Evolutionary conservation across 2,113 vertebrate genomes (phyloP).

Genomic region (Eretmodus cyanostictus): DNA sequence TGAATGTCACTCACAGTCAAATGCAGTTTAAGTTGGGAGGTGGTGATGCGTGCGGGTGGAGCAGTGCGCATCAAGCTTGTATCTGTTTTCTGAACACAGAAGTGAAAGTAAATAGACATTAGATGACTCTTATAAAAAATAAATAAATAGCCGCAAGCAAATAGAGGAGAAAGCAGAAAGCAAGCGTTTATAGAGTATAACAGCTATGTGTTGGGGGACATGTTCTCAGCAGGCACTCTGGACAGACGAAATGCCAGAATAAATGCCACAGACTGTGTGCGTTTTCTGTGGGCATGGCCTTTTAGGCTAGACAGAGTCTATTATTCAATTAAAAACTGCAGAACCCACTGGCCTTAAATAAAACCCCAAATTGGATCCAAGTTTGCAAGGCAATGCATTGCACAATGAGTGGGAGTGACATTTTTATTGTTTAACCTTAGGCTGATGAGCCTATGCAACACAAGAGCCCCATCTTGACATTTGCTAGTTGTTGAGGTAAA

Average conservation of each 20-base stretch:
- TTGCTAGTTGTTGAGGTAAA: slow-evolving; percentile 7
- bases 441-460: slow-evolving; percentile 12
- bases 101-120: slow-evolving; percentile 34
- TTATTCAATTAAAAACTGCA: slow-evolving; percentile 44
- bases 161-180: neutral
- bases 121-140: neutral
- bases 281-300: slow-evolving; percentile 17
- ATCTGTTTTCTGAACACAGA: slow-evolving; percentile 20
- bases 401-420: slow-evolving; percentile 1
- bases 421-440: slow-evolving; percentile 26
- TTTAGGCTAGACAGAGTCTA: slow-evolving; percentile 32
- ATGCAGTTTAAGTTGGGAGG: slow-evolving; percentile 26
- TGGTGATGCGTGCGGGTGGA: slow-evolving; percentile 28
- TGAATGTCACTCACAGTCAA: slow-evolving; percentile 66
- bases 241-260: slow-evolving; percentile 32
- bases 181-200: slow-evolving; percentile 1
- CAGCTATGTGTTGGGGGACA: neutral
- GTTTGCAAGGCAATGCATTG: neutral
- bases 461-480: slow-evolving; percentile 13
- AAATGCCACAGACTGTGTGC: slow-evolving; percentile 34
- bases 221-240: slow-evolving; percentile 12
- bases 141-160: neutral
- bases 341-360: slow-evolving; percentile 12
- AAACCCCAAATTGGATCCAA: neutral
- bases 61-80: slow-evolving; percentile 3